Evolutionary conservation across 1,140 invertebrate species (phyloP).

Genomic region (Nautilus pompilius): DNA sequence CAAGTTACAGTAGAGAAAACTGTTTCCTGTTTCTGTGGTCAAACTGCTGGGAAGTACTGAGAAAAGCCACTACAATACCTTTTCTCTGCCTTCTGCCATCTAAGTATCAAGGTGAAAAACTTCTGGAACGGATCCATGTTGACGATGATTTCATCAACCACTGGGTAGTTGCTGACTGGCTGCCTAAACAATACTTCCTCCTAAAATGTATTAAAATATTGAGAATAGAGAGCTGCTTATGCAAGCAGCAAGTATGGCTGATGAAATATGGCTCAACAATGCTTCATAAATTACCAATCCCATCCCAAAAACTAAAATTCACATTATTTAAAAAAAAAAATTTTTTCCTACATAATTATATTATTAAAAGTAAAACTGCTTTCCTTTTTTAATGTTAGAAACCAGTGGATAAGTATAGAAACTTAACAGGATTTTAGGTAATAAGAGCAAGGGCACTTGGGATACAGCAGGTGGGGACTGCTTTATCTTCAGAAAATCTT

Average conservation of each 20-base stretch:
- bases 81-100: constrained; percentile 77
- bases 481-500: no score
- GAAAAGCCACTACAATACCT: no score
- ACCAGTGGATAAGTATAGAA: no score
- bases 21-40: no score
- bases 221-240: background rate
- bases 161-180: constrained; percentile 68
- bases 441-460: no score
- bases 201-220: no score
- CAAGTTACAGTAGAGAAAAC: no score
- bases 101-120: constrained; percentile 61
- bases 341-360: background rate
- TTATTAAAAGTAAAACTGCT: no score
- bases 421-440: no score
- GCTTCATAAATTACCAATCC: background rate
- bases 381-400: no score
- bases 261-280: background rate
- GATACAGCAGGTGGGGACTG: no score
- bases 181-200: constrained; percentile 85
- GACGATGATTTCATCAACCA: constrained; percentile 64
- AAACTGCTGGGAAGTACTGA: no score
- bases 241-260: background rate
- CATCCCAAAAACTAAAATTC: background rate
- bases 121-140: constrained; percentile 59
- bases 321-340: background rate